Evolutionary conservation across 2,797 vertebrate species (phyloP).

Genomic region (Manis crassicaudata): DNA sequence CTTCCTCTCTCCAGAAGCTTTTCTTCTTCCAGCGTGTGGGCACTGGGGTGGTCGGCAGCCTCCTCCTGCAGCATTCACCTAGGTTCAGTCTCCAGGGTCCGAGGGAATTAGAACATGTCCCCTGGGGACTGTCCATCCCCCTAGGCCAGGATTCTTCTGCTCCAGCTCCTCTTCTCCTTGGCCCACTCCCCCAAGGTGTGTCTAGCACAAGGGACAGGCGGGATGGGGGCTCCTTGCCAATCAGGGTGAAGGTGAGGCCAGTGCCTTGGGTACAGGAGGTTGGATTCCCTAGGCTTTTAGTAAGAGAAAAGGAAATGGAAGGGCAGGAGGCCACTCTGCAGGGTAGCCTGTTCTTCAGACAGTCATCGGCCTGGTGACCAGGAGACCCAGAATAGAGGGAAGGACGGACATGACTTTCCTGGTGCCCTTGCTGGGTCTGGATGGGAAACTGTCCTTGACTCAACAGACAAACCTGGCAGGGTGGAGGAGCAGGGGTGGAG

Average conservation of each 20-base stretch:
- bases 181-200: background rate
- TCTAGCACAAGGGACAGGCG: background rate
- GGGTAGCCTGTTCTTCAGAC: background rate
- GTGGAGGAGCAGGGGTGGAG: background rate
- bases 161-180: background rate
- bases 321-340: background rate
- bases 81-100: background rate
- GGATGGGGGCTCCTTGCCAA: background rate
- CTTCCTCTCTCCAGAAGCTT: background rate
- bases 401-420: accelerated
- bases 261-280: background rate
- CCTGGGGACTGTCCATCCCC: background rate
- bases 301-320: background rate
- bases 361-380: background rate
- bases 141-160: background rate
- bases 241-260: background rate
- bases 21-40: background rate
- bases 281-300: background rate
- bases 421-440: background rate
- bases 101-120: background rate
- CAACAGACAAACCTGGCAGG: background rate
- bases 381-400: background rate
- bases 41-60: background rate
- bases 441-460: background rate
- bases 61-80: background rate